Conservation (phyloP, 2,113 vertebrate genomes). For the Ameiurus melas region DNA sequence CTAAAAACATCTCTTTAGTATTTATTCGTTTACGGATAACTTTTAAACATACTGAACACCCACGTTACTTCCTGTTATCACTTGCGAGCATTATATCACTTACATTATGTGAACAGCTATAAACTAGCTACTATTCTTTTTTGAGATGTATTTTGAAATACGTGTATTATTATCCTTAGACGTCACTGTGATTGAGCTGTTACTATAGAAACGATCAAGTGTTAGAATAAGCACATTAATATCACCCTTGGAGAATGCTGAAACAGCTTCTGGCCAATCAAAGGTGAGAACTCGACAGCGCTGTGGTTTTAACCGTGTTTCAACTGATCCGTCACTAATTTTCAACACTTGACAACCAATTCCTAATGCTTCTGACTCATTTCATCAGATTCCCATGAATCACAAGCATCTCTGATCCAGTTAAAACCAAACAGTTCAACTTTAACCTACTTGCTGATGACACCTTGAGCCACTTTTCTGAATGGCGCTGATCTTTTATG, state of each 20-base stretch:
- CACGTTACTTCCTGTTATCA: not conserved
- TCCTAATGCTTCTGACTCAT: not conserved
- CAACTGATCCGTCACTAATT: no score
- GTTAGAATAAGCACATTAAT: not conserved
- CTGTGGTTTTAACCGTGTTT: not conserved
- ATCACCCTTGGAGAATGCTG: not conserved
- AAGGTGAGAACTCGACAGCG: not conserved
- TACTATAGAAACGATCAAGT: no score
- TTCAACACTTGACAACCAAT: no score
- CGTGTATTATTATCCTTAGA: not conserved
- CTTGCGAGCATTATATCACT: not conserved
- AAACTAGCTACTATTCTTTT: not conserved
- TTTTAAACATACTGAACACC: not conserved
- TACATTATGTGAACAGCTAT: no score
- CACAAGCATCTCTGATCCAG: not conserved
- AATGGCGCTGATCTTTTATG: not conserved
- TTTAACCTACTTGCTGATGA: not conserved
- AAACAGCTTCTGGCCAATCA: not conserved
- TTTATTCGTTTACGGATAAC: not conserved
- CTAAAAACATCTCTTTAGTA: not conserved
- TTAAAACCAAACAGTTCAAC: slow-evolving; percentile 5
- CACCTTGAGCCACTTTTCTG: not conserved
- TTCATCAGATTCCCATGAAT: not conserved
- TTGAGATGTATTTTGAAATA: not conserved
- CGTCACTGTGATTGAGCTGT: not conserved